Evolutionary conservation across 2,888 invertebrate species (phyloP).

Genomic region (Cremastinae sp.): DNA sequence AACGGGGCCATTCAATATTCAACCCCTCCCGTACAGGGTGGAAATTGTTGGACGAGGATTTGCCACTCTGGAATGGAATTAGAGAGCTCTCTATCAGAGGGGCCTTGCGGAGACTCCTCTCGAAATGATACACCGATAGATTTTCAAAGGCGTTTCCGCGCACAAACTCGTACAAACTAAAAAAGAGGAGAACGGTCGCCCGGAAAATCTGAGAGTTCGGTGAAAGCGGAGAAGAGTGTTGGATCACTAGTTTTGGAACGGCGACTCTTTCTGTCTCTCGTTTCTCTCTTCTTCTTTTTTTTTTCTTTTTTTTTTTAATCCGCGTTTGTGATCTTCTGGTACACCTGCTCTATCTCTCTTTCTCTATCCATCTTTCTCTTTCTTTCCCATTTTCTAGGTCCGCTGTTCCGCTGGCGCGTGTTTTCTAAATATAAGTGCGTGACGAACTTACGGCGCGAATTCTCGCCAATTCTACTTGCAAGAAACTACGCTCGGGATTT

Average conservation of each 20-base stretch:
- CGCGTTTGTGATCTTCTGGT: neutral
- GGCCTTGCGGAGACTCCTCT: constrained; percentile 22
- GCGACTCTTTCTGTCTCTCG: neutral
- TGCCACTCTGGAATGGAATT: constrained; percentile 7
- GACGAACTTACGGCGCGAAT: constrained; percentile 51
- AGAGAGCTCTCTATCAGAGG: constrained; percentile 9
- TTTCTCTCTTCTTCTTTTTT: neutral
- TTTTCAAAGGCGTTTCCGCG: constrained; percentile 64
- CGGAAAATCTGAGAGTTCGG: constrained; percentile 10
- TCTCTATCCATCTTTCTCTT: too few species aligned
- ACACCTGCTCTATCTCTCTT: neutral
- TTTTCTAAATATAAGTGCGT: constrained; percentile 57
- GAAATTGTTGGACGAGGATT: neutral
- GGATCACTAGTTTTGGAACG: constrained; percentile 52
- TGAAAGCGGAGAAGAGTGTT: constrained; percentile 52
- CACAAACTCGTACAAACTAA: constrained; percentile 38
- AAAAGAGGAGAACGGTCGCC: constrained; percentile 2
- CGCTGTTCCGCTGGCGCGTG: constrained; percentile 1
- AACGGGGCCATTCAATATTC: neutral
- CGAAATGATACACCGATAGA: constrained; percentile 61
- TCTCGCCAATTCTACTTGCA: constrained; percentile 32
- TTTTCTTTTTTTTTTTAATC: neutral
- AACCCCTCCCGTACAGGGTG: neutral
- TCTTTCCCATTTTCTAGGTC: too few species aligned
- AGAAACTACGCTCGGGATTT: constrained; percentile 35